A percentile compares a stretch with the other conserved stretches of the same genome.
phyloP scores from a whole-genome alignment of 1,140 invertebrate genomes.

The Zaprionus kolodkinae region DNA sequence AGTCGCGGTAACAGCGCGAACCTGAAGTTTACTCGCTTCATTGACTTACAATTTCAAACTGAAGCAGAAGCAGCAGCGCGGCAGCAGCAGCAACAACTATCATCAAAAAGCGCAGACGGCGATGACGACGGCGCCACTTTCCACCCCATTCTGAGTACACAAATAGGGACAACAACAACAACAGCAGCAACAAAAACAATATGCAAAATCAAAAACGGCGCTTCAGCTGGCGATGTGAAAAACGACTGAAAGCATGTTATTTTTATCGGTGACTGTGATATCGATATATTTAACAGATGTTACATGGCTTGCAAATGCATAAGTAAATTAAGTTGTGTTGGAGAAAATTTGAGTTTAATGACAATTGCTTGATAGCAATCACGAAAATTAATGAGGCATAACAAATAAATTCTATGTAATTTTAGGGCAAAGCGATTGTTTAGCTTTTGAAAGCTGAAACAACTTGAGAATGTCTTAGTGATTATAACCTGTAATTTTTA shows the following conservation, averaged over 20 bases:
- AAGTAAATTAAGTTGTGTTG: not conserved
- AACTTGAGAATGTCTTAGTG: not conserved
- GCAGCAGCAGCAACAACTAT: conserved; percentile 47
- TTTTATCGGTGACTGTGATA: conserved; percentile 42
- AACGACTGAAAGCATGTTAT: conserved; percentile 19
- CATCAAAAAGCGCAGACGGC: conserved; percentile 45
- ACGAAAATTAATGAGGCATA: not conserved
- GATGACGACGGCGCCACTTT: conserved; percentile 51
- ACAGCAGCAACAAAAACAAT: conserved; percentile 51
- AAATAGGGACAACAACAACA: conserved; percentile 35
- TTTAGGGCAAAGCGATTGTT: not conserved
- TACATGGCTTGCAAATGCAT: not conserved
- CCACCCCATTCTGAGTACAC: conserved; percentile 59
- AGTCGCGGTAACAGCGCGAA: conserved; percentile 84
- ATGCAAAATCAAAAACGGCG: conserved; percentile 43
- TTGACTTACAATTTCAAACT: conserved; percentile 84
- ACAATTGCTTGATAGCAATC: not conserved
- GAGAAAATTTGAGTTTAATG: not conserved
- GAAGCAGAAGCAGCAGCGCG: conserved; percentile 27
- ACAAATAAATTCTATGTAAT: not conserved
- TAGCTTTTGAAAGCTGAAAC: not conserved
- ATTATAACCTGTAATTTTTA: not conserved
- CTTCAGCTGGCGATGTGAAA: conserved; percentile 41
- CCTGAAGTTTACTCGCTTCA: conserved; percentile 84
- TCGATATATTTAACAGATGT: conserved; percentile 30